Conservation (phyloP, 2,113 vertebrate genomes). For the Rynchops niger region DNA sequence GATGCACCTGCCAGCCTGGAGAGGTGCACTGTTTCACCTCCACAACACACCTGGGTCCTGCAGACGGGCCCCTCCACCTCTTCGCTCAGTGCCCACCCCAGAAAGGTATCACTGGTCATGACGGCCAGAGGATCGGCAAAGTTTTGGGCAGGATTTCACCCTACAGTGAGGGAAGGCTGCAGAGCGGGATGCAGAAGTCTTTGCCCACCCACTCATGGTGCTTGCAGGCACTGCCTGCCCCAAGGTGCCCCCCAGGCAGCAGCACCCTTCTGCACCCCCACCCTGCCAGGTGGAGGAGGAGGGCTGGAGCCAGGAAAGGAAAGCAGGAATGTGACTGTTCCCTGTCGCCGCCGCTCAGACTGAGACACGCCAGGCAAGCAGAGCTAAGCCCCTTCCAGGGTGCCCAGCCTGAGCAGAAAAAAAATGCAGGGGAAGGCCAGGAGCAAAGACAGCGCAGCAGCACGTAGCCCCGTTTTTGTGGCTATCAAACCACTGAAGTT, state of each 20-base stretch:
- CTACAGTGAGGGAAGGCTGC: background rate
- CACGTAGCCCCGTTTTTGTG: background rate
- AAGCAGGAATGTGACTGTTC: background rate
- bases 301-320: background rate
- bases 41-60: background rate
- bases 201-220: too few species aligned
- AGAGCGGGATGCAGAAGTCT: background rate
- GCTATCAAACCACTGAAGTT: background rate
- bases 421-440: background rate
- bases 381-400: background rate
- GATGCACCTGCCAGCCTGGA: too few species aligned
- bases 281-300: background rate
- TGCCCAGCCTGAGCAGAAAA: background rate
- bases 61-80: background rate
- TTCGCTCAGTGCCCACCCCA: background rate
- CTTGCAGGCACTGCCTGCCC: background rate
- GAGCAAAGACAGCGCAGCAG: background rate
- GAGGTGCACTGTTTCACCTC: background rate
- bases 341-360: background rate
- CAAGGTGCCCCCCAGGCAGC: rapidly evolving
- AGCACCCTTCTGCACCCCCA: background rate
- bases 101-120: background rate
- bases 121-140: background rate
- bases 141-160: background rate
- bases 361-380: background rate